phyloP scores from a whole-genome alignment of 2,113 vertebrate species.

The Hucho hucho region DNA sequence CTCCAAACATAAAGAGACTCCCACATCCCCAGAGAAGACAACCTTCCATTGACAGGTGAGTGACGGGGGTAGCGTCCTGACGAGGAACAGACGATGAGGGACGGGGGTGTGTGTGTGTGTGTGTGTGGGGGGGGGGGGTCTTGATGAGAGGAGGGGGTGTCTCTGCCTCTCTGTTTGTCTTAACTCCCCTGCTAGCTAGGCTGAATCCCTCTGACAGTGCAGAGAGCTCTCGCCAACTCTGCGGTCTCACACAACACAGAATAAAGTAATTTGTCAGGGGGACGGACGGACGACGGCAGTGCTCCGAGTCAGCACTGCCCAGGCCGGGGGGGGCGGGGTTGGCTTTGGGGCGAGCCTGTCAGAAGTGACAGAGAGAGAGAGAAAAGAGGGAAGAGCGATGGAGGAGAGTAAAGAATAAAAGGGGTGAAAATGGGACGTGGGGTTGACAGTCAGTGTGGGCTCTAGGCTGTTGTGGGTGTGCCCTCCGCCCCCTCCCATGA shows the following conservation, averaged over 20 bases:
- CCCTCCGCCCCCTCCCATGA: too few relatives aligned
- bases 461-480: not conserved
- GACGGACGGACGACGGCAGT: not conserved
- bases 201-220: too few relatives aligned
- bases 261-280: not conserved
- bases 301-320: not conserved
- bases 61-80: constrained; percentile 7
- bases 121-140: too few relatives aligned
- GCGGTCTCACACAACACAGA: not conserved
- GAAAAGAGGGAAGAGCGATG: constrained; percentile 18
- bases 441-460: not conserved
- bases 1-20: not conserved
- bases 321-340: not conserved
- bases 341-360: not conserved
- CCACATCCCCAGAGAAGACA: constrained; percentile 6
- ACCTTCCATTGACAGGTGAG: constrained; percentile 36
- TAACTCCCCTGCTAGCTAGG: too few relatives aligned
- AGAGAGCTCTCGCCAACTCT: not conserved
- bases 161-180: too few relatives aligned
- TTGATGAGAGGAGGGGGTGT: too few relatives aligned
- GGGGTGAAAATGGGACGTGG: constrained; percentile 11
- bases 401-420: not conserved
- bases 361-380: constrained; percentile 4
- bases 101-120: too few relatives aligned
- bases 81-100: too few relatives aligned